These are phyloP conservation scores for Poeciliopsis presidionis DNA, from an alignment of 2,797 vertebrate genomes.

Conservation along the genomic window DNA sequence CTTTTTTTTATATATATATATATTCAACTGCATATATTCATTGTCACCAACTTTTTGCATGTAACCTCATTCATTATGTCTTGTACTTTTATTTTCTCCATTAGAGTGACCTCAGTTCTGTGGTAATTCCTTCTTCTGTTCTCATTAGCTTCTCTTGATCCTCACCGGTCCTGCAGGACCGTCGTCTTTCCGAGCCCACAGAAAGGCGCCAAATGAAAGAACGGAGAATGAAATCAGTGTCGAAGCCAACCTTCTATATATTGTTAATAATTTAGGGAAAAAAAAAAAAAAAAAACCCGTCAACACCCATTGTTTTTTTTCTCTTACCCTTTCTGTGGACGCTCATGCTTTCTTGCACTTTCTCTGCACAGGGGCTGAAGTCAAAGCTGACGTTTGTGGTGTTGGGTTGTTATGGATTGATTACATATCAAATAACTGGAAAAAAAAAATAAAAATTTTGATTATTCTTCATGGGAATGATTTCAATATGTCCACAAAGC, in stretches of 20 bases:
- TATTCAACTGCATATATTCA: slow-evolving; percentile 62
- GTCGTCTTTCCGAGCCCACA: slow-evolving; percentile 72
- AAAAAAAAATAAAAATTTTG: not conserved
- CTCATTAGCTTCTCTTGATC: slow-evolving; percentile 81
- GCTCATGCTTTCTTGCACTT: slow-evolving; percentile 68
- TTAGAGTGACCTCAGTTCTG: slow-evolving; percentile 99
- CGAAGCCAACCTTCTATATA: not conserved
- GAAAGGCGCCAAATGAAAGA: slow-evolving; percentile 80
- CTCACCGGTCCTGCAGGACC: slow-evolving; percentile 73
- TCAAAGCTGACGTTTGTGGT: slow-evolving; percentile 39
- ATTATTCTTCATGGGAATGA: not conserved
- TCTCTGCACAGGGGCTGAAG: slow-evolving; percentile 50
- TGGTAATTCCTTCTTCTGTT: slow-evolving; percentile 97
- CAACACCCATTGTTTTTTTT: slow-evolving; percentile 61
- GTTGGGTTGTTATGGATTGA: slow-evolving; percentile 45
- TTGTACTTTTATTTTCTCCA: slow-evolving; percentile 96
- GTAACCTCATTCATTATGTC: slow-evolving; percentile 92
- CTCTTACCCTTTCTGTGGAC: slow-evolving; percentile 60
- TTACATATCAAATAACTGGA: slow-evolving; percentile 4
- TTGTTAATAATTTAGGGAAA: not conserved
- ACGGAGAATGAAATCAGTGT: slow-evolving; percentile 69
- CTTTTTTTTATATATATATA: slow-evolving; percentile 24
- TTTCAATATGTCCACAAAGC: not conserved
- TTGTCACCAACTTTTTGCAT: slow-evolving; percentile 89
- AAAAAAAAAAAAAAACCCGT: not conserved